Base-by-base conservation (phyloP, 2,888 invertebrate genomes). In the Petrolisthes cinctipes region DNA sequence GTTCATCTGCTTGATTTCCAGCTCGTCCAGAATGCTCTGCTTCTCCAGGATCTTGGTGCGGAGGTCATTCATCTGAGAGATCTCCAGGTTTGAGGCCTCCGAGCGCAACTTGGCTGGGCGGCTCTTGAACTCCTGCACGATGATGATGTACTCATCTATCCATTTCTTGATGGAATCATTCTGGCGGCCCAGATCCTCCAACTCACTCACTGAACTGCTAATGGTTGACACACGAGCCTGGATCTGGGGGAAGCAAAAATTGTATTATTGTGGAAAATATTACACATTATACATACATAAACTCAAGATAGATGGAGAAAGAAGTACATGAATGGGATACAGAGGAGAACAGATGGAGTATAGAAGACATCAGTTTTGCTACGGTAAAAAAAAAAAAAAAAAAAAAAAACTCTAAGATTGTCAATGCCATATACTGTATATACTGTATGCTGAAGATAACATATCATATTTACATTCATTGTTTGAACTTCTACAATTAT, bases 71-170 rank as follows among this genome's bases (percentile, higher is more conserved):
- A 92, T 96, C 7, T 96, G 95, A 82, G 95, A 95, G 90, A 97
- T 94, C 92, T 98, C 98, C 91, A 96, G 95, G 92, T 97, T 96
- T 9, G 97, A 97, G 1, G 97, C 97, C 92, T 98, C 98, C 0
- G 96, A 94, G 90, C 97, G 95, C 89, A 98, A 93, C 93, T 98
- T 98, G 75, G 96, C 96, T n/a, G 98, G 97, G 90, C 96, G 95
- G 68, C 96, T 95, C 88, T 96, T 95, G 95, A 97, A 96, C 91
- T 97, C 97, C 23, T 95, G 95, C 4, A 98, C 95, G 53, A 95
- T 93, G 0, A 94, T 94, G 91, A 95, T 95, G 93, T 97, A 96
- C 78, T 95, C 95, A 91, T 95, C 95, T 76, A 97, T 96, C 98
- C 98, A 98, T 92, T 96, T 95, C 91, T 95, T 95, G 82, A 98